These are phyloP conservation scores for Tiliacea citrago DNA, from an alignment of 2,888 invertebrate genomes.

Conservation along the genomic window DNA sequence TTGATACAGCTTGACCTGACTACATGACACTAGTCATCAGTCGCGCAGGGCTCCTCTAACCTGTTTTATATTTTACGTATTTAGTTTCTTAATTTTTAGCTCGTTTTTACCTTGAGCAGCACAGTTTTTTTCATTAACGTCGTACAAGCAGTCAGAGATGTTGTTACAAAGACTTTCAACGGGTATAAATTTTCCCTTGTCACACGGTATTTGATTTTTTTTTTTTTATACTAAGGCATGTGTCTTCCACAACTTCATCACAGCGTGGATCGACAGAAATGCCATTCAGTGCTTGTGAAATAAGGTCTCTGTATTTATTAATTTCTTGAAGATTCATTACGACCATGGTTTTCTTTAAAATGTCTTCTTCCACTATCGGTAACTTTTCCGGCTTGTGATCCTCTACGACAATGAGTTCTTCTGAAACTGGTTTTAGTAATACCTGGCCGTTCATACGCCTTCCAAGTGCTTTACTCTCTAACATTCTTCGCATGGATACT, in stretches of 20 bases:
- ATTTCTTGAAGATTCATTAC: conserved; percentile 48
- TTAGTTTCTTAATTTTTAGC: background rate
- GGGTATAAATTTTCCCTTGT: conserved; percentile 67
- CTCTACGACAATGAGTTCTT: background rate
- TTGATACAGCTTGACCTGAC: background rate
- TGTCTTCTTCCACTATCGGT: background rate
- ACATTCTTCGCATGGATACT: conserved; percentile 60
- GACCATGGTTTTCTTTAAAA: conserved; percentile 7
- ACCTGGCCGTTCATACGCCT: conserved; percentile 37
- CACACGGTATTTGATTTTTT: conserved; percentile 76
- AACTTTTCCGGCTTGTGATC: background rate
- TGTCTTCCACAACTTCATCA: conserved; percentile 61
- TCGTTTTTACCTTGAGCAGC: conserved; percentile 72
- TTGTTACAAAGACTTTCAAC: conserved; percentile 80
- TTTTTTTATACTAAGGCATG: conserved; percentile 73
- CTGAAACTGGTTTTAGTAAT: conserved; percentile 5
- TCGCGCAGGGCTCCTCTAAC: background rate
- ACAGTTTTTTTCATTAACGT: conserved; percentile 81
- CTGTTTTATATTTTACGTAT: background rate
- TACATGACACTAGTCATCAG: background rate
- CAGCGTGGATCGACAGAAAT: conserved; percentile 60
- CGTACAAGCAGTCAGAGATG: conserved; percentile 74
- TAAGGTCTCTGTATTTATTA: conserved; percentile 42
- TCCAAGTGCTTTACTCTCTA: conserved; percentile 32
- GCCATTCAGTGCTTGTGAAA: conserved; percentile 47